phyloP scores from a whole-genome alignment of 2,113 vertebrate species.

The Labeo rohita region DNA sequence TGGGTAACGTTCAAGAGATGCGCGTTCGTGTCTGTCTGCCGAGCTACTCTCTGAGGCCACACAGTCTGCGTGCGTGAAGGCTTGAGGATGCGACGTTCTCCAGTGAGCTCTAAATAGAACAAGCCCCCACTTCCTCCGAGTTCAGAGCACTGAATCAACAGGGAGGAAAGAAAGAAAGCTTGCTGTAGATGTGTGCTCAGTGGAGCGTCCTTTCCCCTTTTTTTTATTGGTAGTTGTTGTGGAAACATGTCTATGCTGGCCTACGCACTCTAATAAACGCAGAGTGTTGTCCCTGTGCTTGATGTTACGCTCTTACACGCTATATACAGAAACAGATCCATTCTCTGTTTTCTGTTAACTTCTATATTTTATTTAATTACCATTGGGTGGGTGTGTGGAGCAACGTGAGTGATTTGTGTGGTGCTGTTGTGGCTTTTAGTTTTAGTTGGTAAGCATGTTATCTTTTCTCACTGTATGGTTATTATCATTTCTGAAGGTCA shows the following conservation, averaged over 20 bases:
- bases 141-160: constrained; percentile 45
- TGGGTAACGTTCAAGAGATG: constrained; percentile 60
- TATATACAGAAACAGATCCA: background rate
- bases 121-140: background rate
- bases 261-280: constrained; percentile 33
- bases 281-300: constrained; percentile 1
- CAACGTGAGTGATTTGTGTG: background rate
- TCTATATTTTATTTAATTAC: too few relatives aligned
- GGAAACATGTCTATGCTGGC: constrained; percentile 39
- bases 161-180: constrained; percentile 22
- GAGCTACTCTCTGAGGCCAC: constrained; percentile 35
- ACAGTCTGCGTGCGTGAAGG: background rate
- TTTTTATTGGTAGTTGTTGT: constrained; percentile 51
- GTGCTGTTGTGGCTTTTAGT: constrained; percentile 14
- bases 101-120: constrained; percentile 21
- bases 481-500: constrained; percentile 28
- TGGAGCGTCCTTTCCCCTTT: constrained; percentile 27
- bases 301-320: background rate
- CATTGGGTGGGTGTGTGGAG: background rate
- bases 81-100: constrained; percentile 34
- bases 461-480: background rate
- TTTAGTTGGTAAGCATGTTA: constrained; percentile 34
- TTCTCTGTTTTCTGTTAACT: background rate
- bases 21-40: constrained; percentile 49
- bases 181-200: constrained; percentile 48